These are phyloP conservation scores for Micronisus gabar DNA, from an alignment of 2,113 vertebrate species.

Conservation along the genomic window DNA sequence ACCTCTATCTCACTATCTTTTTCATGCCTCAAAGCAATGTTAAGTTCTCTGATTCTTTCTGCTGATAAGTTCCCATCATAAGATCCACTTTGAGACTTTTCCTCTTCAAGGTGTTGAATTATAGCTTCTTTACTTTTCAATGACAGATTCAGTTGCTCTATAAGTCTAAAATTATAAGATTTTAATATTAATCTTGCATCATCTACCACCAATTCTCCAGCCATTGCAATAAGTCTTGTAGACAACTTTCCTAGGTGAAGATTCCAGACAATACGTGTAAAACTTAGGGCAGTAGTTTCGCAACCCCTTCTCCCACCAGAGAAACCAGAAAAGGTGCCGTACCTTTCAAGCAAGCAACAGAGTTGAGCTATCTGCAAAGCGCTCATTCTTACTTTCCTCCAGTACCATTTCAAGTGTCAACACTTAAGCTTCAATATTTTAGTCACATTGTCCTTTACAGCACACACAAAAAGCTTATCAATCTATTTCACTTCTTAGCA, in stretches of 20 bases:
- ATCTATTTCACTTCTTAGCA: not conserved
- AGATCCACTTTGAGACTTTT: constrained; percentile 60
- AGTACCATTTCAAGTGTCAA: not conserved
- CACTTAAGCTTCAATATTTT: not conserved
- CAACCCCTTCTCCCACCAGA: not conserved
- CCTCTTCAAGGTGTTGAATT: constrained; percentile 76
- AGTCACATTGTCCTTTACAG: not conserved
- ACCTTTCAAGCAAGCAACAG: not conserved
- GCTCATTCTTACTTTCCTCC: not conserved
- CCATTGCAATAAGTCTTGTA: not conserved
- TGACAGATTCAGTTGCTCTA: constrained; percentile 81
- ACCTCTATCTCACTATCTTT: constrained; percentile 83
- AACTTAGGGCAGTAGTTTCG: not conserved
- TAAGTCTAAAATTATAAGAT: constrained; percentile 77
- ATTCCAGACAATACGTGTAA: not conserved
- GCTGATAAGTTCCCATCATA: constrained; percentile 37
- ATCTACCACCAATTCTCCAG: not conserved
- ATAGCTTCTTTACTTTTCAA: constrained; percentile 83
- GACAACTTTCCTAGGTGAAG: not conserved
- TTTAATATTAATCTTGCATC: constrained; percentile 64
- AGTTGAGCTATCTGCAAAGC: not conserved
- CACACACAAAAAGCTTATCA: not conserved
- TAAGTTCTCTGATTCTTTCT: constrained; percentile 63
- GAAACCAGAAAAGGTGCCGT: not conserved
- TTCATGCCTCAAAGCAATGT: constrained; percentile 62